These are phyloP conservation scores for Sitta europaea DNA, from an alignment of 2,113 vertebrate species.

Conservation along the genomic window DNA sequence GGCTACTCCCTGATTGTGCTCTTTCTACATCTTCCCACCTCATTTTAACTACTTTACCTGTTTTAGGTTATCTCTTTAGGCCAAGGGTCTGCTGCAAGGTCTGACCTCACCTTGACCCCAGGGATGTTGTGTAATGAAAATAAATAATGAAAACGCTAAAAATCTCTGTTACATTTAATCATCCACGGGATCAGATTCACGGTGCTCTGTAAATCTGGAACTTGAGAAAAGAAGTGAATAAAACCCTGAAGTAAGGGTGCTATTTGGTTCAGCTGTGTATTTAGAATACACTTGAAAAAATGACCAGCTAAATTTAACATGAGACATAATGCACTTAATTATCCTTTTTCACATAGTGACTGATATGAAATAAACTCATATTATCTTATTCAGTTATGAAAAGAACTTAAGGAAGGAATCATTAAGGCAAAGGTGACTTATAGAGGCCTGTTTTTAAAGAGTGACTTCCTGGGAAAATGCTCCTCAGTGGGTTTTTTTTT, in stretches of 20 bases:
- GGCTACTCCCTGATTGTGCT: not conserved
- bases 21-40: not conserved
- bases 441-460: not conserved
- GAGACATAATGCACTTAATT: not conserved
- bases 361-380: not conserved
- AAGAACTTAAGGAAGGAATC: not conserved
- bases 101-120: not conserved
- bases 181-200: not conserved
- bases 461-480: not conserved
- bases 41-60: not conserved
- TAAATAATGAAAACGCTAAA: not conserved
- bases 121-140: not conserved
- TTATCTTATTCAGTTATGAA: not conserved
- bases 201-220: not conserved
- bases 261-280: not conserved
- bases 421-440: not conserved
- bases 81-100: not conserved
- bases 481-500: not conserved
- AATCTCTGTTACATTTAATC: not conserved
- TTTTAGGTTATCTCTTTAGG: not conserved
- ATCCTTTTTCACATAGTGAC: not conserved
- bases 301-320: not conserved
- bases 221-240: not conserved
- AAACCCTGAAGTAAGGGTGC: not conserved
- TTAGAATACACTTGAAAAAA: conserved; percentile 3